These are phyloP conservation scores for Loriculus beryllinus DNA, from an alignment of 2,797 vertebrate species.

Conservation along the genomic window DNA sequence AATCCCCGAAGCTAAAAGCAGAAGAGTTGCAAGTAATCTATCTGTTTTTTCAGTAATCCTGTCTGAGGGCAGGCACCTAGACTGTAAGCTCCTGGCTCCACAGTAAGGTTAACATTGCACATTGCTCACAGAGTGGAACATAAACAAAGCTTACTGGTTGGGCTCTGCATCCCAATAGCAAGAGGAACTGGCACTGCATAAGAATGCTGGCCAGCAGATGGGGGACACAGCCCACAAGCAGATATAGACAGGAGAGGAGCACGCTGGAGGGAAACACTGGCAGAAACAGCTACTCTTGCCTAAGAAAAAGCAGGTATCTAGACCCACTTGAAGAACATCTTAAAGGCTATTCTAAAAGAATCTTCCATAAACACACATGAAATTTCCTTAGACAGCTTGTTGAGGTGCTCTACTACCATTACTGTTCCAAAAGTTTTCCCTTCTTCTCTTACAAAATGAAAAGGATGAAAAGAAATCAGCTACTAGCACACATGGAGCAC, in stretches of 20 bases:
- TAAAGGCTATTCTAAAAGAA: background rate
- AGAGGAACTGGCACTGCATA: fast-evolving
- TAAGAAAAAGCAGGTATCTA: background rate
- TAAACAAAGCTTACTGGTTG: background rate
- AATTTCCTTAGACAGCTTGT: background rate
- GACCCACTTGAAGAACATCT: background rate
- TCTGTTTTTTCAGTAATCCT: background rate
- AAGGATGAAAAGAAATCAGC: background rate
- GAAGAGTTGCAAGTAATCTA: background rate
- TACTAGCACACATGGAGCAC: background rate
- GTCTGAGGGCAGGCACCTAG: background rate
- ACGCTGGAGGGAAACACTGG: fast-evolving
- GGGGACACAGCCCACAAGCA: background rate
- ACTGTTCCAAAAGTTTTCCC: background rate
- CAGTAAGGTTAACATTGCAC: background rate
- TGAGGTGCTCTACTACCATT: background rate
- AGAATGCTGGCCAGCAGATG: background rate
- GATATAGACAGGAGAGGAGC: background rate
- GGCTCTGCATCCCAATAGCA: background rate
- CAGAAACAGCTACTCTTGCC: background rate
- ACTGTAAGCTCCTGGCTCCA: background rate
- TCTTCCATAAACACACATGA: background rate
- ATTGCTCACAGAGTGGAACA: background rate
- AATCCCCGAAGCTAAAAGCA: background rate
- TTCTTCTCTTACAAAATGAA: background rate